phyloP scores from a whole-genome alignment of 2,888 invertebrate species.

The Pyrrhosoma nymphula region DNA sequence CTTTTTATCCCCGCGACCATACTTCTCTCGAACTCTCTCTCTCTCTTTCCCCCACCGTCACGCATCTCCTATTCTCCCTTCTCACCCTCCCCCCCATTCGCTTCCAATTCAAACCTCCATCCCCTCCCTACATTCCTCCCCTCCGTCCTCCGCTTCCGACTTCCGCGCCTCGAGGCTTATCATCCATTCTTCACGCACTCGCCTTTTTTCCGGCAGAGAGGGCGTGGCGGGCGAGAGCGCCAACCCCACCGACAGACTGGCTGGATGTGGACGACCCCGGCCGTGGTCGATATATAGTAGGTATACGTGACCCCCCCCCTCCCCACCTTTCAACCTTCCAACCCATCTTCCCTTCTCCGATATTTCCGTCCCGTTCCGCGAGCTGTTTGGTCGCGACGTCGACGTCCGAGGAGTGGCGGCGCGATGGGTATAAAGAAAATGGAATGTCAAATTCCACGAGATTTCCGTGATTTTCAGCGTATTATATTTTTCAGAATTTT shows the following conservation, averaged over 20 bases:
- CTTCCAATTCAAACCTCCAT: background rate
- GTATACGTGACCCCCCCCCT: background rate
- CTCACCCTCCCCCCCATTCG: background rate
- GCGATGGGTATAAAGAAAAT: background rate
- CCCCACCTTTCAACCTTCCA: background rate
- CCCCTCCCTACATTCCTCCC: background rate
- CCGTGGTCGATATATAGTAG: background rate
- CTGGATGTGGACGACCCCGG: conserved; percentile 12
- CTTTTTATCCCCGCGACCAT: background rate
- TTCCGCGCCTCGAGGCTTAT: background rate
- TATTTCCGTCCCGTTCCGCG: background rate
- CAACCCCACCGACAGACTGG: background rate
- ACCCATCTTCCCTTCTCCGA: background rate
- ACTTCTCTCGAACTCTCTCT: background rate
- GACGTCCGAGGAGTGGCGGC: background rate
- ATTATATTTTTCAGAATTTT: no score
- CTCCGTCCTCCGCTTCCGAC: background rate
- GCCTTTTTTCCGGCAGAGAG: background rate
- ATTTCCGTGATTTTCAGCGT: no score
- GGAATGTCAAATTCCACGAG: background rate
- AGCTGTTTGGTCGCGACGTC: background rate
- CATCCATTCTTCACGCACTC: conserved; percentile 17
- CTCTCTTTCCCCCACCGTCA: background rate
- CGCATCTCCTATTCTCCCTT: no score
- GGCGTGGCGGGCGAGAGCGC: background rate